A percentile compares a stretch with the other conserved stretches of the same genome.
phyloP scores from a whole-genome alignment of 2,113 vertebrate genomes.

The Eurystomus gularis region DNA sequence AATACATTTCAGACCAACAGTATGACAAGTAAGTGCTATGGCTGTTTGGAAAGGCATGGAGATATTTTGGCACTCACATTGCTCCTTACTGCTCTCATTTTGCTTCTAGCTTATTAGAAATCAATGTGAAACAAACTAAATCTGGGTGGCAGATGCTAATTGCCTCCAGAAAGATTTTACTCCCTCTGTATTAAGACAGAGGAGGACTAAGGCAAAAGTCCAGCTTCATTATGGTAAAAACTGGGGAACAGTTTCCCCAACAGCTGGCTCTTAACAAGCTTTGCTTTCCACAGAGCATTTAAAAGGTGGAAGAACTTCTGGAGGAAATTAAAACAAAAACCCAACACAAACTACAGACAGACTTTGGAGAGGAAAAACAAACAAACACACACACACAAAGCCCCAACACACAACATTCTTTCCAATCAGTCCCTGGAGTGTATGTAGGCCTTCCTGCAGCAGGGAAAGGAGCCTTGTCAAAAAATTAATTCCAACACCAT shows the following conservation, averaged over 20 bases:
- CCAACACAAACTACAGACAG: background rate
- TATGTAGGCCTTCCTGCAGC: background rate
- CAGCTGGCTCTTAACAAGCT: background rate
- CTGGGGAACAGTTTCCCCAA: background rate
- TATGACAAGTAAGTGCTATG: background rate
- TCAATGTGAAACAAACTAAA: background rate
- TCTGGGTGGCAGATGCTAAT: background rate
- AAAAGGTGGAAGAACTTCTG: background rate
- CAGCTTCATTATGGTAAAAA: background rate
- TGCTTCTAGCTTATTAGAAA: conserved; percentile 23
- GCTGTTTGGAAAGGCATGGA: background rate
- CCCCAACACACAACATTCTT: too few relatives aligned
- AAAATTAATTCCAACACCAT: background rate
- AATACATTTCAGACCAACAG: background rate
- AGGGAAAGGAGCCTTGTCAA: background rate
- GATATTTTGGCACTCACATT: background rate
- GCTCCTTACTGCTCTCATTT: background rate
- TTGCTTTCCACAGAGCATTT: background rate
- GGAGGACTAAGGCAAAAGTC: background rate
- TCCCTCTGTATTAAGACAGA: background rate
- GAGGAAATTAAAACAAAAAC: background rate
- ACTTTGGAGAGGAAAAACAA: background rate
- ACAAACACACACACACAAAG: too few relatives aligned
- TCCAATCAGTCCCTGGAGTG: background rate
- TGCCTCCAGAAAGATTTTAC: background rate